phyloP scores from a whole-genome alignment of 2,888 invertebrate genomes.

The Chouioia cunea region DNA sequence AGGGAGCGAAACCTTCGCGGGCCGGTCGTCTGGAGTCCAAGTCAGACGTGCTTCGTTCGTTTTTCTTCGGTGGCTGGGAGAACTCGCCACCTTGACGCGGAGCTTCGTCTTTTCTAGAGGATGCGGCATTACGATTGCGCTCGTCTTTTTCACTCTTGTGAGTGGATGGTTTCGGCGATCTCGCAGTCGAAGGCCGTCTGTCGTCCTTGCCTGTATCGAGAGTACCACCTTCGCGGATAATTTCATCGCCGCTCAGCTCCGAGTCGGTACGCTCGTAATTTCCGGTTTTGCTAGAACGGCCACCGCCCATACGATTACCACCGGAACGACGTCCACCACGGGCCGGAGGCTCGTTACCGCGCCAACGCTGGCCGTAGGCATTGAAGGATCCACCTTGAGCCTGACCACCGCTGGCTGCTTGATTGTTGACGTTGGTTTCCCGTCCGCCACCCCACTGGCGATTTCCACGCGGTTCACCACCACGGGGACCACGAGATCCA shows the following conservation, averaged over 20 bases:
- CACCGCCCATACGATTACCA: constrained; percentile 54
- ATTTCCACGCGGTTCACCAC: constrained; percentile 61
- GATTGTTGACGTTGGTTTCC: constrained; percentile 67
- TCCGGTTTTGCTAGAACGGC: constrained; percentile 66
- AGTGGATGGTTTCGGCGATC: constrained; percentile 69
- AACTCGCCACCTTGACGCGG: no score
- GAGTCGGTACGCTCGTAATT: constrained; percentile 78
- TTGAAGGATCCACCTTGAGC: constrained; percentile 61
- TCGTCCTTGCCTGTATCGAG: constrained; percentile 73
- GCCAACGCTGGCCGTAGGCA: constrained; percentile 68
- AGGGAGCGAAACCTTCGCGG: constrained; percentile 84
- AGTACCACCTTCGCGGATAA: constrained; percentile 68
- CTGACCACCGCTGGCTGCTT: constrained; percentile 51
- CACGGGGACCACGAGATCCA: constrained; percentile 64
- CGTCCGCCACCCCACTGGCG: constrained; percentile 71
- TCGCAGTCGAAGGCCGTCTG: constrained; percentile 69
- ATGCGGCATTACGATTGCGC: constrained; percentile 70
- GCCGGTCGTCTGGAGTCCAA: constrained; percentile 59
- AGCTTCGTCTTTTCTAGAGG: constrained; percentile 59
- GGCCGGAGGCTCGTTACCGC: constrained; percentile 68
- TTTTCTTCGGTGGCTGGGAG: no score
- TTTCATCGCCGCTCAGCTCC: constrained; percentile 81
- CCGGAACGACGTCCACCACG: constrained; percentile 32
- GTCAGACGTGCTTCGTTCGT: constrained; percentile 9
- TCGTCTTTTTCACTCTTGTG: constrained; percentile 74